Conservation (phyloP, 2,888 invertebrate genomes). For the Acheta domesticus region DNA sequence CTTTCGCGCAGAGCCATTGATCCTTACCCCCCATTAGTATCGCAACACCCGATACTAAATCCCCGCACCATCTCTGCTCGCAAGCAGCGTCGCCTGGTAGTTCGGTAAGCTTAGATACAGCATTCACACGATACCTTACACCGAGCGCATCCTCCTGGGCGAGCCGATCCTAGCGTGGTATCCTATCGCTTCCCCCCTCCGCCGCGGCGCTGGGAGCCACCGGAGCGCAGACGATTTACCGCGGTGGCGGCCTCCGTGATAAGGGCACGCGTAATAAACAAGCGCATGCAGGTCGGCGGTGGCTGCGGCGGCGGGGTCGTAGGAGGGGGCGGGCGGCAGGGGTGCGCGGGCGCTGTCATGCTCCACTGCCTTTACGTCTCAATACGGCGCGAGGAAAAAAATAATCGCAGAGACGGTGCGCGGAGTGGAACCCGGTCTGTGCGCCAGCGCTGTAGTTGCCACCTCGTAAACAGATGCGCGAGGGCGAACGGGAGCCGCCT, state of each 20-base stretch:
- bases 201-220: background rate
- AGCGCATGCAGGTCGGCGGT: background rate
- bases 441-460: conserved; percentile 3
- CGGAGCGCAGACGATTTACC: conserved; percentile 6
- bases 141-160: too few species aligned
- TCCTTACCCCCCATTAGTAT: too few species aligned
- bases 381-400: background rate
- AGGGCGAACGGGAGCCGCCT: background rate
- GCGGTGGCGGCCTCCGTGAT: conserved; percentile 5
- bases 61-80: too few species aligned
- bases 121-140: too few species aligned
- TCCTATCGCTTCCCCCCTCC: too few species aligned
- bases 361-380: conserved; percentile 6
- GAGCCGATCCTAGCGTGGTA: too few species aligned
- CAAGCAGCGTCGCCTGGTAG: too few species aligned
- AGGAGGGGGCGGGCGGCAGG: background rate
- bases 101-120: too few species aligned
- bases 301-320: background rate
- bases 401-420: background rate
- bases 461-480: background rate
- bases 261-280: conserved; percentile 2
- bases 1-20: too few species aligned
- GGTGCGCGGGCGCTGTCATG: background rate
- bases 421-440: background rate
- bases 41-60: too few species aligned